Evolutionary conservation across 30 jellyfish, hydroid and myxozoan species (phyloP).

Genomic region (Chrysaora quinquecirrha): DNA sequence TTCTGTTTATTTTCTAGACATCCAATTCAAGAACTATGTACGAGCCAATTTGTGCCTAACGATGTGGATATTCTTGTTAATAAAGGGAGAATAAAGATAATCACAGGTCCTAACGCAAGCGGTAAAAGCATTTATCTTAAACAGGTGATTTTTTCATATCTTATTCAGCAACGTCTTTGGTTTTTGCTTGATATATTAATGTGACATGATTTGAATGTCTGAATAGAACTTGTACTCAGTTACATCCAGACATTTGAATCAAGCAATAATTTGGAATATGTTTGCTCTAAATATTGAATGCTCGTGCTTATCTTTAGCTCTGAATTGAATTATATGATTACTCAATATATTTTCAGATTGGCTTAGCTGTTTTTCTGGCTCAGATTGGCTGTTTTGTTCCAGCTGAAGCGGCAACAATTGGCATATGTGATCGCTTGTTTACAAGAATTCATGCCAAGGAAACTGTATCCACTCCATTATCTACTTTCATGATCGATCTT

Average conservation of each 20-base stretch:
- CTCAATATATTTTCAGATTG: slow-evolving; percentile 65
- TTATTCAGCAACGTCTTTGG: too few species aligned
- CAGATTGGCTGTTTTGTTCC: slow-evolving; percentile 99
- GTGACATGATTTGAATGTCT: too few species aligned
- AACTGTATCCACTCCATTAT: slow-evolving; percentile 83
- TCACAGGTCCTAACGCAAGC: slow-evolving; percentile 98
- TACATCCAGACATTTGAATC: too few species aligned
- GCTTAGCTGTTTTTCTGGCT: slow-evolving; percentile 84
- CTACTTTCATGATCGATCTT: slow-evolving; percentile 96
- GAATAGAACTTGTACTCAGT: too few species aligned
- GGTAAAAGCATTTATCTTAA: slow-evolving; percentile 96
- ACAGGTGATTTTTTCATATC: slow-evolving; percentile 89
- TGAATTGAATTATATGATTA: too few species aligned
- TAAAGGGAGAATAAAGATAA: slow-evolving; percentile 59
- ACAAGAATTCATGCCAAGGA: slow-evolving; percentile 91
- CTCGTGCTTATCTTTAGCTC: too few species aligned
- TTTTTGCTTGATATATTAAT: too few species aligned
- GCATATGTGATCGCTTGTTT: slow-evolving; percentile 79
- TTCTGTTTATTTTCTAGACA: slow-evolving; percentile 64
- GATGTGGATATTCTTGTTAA: slow-evolving; percentile 48
- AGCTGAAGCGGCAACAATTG: slow-evolving; percentile 87
- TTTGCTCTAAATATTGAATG: too few species aligned
- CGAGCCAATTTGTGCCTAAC: slow-evolving; percentile 86
- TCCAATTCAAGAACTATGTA: slow-evolving; percentile 93
- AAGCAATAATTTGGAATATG: too few species aligned